These are phyloP conservation scores for Cyphomyrus plagiostoma DNA, from an alignment of 2,113 vertebrate genomes.

Conservation along the genomic window DNA sequence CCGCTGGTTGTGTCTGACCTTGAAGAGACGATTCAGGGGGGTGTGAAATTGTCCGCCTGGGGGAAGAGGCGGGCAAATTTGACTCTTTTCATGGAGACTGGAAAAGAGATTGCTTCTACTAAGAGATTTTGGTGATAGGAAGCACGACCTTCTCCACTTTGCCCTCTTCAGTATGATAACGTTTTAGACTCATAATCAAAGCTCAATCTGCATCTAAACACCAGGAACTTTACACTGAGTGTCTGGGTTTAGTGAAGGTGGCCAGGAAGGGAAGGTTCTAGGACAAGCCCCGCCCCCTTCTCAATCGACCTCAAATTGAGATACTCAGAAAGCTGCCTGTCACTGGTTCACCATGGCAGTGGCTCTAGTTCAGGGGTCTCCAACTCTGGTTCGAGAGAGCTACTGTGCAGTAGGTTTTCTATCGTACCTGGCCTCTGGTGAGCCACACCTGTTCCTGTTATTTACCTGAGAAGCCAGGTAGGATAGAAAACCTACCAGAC, in stretches of 20 bases:
- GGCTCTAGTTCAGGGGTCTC: neutral
- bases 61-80: constrained; percentile 2
- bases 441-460: too few species aligned
- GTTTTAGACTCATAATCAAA: neutral
- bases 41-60: constrained; percentile 15
- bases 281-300: neutral
- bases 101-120: neutral
- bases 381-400: too few species aligned
- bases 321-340: constrained; percentile 22
- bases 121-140: neutral
- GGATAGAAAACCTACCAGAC: too few species aligned
- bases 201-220: neutral
- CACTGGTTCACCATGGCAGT: constrained; percentile 30
- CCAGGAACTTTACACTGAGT: neutral
- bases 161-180: neutral
- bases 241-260: neutral
- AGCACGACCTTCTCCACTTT: neutral
- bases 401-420: too few species aligned
- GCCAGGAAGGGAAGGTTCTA: neutral
- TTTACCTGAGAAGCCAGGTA: too few species aligned
- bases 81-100: neutral
- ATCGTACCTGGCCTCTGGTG: too few species aligned
- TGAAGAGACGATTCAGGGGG: neutral
- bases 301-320: neutral
- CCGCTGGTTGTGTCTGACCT: constrained; percentile 21